phyloP scores from a whole-genome alignment of 2,888 invertebrate genomes.

The Polydrusus tereticollis region DNA sequence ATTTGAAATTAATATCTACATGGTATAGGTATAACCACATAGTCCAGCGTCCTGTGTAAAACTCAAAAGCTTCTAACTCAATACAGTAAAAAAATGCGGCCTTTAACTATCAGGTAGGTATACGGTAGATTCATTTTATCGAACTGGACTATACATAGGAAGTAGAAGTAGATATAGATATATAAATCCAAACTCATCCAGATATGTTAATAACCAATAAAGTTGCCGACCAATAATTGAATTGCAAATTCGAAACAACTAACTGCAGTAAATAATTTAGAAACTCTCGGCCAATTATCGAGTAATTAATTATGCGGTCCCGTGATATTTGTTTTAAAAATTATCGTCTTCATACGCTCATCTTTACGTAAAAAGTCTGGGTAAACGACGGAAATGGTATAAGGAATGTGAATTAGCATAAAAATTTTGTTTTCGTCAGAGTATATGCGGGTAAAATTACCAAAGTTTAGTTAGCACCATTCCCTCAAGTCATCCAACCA shows the following conservation, averaged over 20 bases:
- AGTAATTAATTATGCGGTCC: constrained; percentile 12
- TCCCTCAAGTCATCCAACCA: background rate
- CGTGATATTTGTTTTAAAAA: constrained; percentile 28
- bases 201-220: background rate
- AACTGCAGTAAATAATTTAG: constrained; percentile 36
- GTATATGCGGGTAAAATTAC: background rate
- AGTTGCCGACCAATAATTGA: background rate
- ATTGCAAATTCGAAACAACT: constrained; percentile 3
- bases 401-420: constrained; percentile 7
- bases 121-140: too few species aligned
- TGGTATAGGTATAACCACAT: too few species aligned
- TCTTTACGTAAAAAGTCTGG: constrained; percentile 7
- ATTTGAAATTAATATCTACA: too few species aligned
- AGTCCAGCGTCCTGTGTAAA: too few species aligned
- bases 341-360: background rate
- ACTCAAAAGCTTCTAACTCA: too few species aligned
- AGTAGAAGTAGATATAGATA: too few species aligned
- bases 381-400: constrained; percentile 2
- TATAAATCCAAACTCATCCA: background rate
- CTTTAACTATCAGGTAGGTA: too few species aligned
- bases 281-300: constrained; percentile 25
- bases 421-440: background rate
- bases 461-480: background rate
- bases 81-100: too few species aligned
- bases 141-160: too few species aligned